Evolutionary conservation across 2,888 invertebrate species (phyloP), one percentile per base, ranked within the genome.

Genomic region (Acanthosepion pharaonis): DNA sequence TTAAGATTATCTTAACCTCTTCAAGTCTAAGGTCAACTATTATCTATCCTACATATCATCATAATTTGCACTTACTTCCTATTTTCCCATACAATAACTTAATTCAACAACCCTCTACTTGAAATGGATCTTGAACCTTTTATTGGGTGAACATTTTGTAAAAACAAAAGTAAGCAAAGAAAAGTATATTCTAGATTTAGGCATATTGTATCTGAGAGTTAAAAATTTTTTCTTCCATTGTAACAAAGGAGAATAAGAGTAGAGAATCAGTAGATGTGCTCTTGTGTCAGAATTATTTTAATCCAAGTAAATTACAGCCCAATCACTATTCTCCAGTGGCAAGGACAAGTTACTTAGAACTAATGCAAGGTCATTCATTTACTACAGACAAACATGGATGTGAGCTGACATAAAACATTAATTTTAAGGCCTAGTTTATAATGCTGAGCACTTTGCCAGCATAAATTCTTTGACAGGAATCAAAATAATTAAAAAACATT

Each of bases 391-490:
- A 78, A n/a, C 18, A 18, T 78, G n/a, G n/a, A 78, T 78, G 78
- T n/a, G n/a, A 78, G n/a, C 15, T 78, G 78, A 78, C 78, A 78
- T 78, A 78, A 78, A 78, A n/a, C 78, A 78, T 78, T 78, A 78
- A 78, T 78, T 78, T 78, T 18, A 78, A n/a, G n/a, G 78, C 78
- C n/a, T 15, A 33, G 15, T 9, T 78, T 78, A 78, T n/a, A 78
- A 78, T 78, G n/a, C 78, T 33, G n/a, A 78, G 78, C 78, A 78
- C 78, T 78, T 78, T 78, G 78, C 78, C 15, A 78, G n/a, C 78
- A n/a, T n/a, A 78, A 78, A 78, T 78, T 78, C 78, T 78, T n/a
- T 78, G 78, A 78, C 78, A 78, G 78, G 78, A 78, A 78, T 78
- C 78, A 78, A 78, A 78, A 78, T 78, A 78, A 78, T 78, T 78